Percentiles rank a stretch among this genome's conserved stretches.
Conservation (phyloP, 2,113 vertebrate species). For the Daphoenositta chrysoptera region DNA sequence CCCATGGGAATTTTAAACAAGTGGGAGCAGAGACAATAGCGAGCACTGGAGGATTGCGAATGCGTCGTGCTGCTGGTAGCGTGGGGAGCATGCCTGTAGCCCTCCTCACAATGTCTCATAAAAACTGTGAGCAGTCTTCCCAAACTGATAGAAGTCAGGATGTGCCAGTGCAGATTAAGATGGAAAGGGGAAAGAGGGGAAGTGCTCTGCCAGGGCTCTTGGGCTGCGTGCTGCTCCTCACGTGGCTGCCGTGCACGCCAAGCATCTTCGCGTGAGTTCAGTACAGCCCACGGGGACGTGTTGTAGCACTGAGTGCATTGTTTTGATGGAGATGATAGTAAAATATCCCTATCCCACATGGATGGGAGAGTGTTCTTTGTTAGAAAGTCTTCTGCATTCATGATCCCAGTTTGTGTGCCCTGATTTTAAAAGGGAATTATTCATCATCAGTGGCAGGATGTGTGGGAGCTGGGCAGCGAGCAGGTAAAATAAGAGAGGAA, state of each 20-base stretch:
- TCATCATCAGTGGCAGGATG: neutral
- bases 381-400: neutral
- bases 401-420: neutral
- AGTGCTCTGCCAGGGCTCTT: accelerated
- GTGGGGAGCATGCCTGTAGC: neutral
- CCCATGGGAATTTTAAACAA: constrained; percentile 25
- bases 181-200: neutral
- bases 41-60: neutral
- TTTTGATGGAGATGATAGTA: neutral
- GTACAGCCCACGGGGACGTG: neutral
- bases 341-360: neutral
- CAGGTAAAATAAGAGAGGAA: neutral
- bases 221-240: neutral
- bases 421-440: neutral
- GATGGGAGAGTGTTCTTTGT: neutral
- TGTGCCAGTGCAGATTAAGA: neutral
- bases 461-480: neutral
- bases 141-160: neutral
- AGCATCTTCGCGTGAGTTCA: neutral
- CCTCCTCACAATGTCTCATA: neutral
- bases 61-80: neutral
- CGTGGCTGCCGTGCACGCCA: accelerated
- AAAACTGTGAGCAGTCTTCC: neutral
- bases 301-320: neutral
- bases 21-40: constrained; percentile 5